phyloP scores from a whole-genome alignment of 2,888 invertebrate species.

The Aquatica leii region DNA sequence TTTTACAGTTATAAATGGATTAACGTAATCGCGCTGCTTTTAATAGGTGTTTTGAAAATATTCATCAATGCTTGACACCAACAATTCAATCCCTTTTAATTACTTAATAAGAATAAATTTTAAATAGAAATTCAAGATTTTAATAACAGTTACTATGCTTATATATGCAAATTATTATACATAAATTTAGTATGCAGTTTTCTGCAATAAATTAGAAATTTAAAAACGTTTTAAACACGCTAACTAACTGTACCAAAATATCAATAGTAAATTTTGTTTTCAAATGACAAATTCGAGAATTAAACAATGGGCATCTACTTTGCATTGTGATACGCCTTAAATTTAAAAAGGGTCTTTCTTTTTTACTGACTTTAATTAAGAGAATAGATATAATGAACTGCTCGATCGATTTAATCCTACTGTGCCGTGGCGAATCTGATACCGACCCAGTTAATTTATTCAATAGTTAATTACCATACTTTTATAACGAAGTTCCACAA shows the following conservation, averaged over 20 bases:
- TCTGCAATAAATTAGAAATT: slow-evolving; percentile 18
- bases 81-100: too few species aligned
- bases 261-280: slow-evolving; percentile 7
- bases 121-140: not conserved
- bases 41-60: too few species aligned
- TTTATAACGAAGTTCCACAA: slow-evolving; percentile 47
- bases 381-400: slow-evolving; percentile 58
- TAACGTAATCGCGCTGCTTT: too few species aligned
- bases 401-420: slow-evolving; percentile 59
- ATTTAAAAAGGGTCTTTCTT: slow-evolving; percentile 45
- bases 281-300: slow-evolving; percentile 15
- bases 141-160: slow-evolving; percentile 5
- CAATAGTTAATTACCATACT: slow-evolving; percentile 56
- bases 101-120: too few species aligned
- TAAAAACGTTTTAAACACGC: slow-evolving; percentile 9
- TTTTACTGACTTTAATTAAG: slow-evolving; percentile 54
- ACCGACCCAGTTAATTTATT: slow-evolving; percentile 57
- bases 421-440: slow-evolving; percentile 56
- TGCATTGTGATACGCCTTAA: slow-evolving; percentile 22
- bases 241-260: not conserved
- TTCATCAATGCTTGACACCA: too few species aligned
- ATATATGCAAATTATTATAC: not conserved
- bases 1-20: too few species aligned
- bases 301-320: slow-evolving; percentile 25
- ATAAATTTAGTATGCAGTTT: slow-evolving; percentile 16